Base-by-base conservation (phyloP, 2,797 vertebrate species). In the Lerista edwardsae region DNA sequence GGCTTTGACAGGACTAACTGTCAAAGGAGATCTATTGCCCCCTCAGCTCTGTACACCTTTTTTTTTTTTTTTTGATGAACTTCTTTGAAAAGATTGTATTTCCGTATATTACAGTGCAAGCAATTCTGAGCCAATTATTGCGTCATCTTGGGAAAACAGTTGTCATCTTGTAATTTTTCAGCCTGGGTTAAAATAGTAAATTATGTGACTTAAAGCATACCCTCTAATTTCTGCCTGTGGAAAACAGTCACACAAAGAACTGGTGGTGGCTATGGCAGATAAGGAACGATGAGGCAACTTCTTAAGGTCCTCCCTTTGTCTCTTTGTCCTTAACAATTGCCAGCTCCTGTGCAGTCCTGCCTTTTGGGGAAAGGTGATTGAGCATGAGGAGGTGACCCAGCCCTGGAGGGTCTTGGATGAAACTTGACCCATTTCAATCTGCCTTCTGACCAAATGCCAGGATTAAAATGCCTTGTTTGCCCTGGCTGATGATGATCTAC, bases 1-100 rank as follows among this genome's bases (percentile, higher is more conserved):
- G 8, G 47, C 0, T 0, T 47, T n/a, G n/a, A n/a, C 31, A 85
- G 68, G 61, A 80, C 65, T 79, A 0, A 0, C 2, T 65, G 39
- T 74, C 69, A 75, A 80, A 65, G 68, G 29, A 75, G 19, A 59
- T 68, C 62, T 51, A 64, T 44, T 62, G 41, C 79, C 72, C 25
- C 27, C 31, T 82, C 71, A 65, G 8, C 27, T 83, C 47, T n/a
- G 19, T n/a, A 36, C 27, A 71, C 47, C 47, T 51, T 51, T n/a
- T n/a, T n/a, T n/a, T n/a, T n/a, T n/a, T n/a, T 4, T 36, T 71
- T 11, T 44, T 29, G 17, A 36, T 39, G 17, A 10, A 17, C 39
- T 1, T 39, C 8, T 31, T 68, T 69, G 61, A 84, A 31, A 39
- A 19, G 4, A 6, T 19, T 79, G 31, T 29, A 39, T 84, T 84